A percentile compares a stretch with the other conserved stretches of the same genome.
Conservation (phyloP, 2,113 vertebrate genomes). For the Semnopithecus entellus region DNA sequence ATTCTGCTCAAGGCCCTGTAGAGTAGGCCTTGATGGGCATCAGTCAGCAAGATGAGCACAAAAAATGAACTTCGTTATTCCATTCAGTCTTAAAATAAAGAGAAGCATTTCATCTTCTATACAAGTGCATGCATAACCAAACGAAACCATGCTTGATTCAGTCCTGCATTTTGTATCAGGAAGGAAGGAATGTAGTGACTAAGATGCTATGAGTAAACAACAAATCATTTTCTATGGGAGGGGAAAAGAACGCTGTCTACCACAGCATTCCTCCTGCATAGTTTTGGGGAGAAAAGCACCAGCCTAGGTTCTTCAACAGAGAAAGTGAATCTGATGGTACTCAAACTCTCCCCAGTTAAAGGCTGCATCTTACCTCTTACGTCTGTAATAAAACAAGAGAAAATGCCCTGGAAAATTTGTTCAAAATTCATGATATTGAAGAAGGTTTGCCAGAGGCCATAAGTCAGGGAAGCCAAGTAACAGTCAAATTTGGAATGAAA, state of each 20-base stretch:
- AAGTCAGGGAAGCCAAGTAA: not conserved
- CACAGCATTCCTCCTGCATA: not conserved
- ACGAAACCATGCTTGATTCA: not conserved
- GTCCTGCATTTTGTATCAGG: not conserved
- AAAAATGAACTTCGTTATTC: not conserved
- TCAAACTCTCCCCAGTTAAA: not conserved
- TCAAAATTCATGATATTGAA: conserved; percentile 20
- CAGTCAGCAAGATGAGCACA: not conserved
- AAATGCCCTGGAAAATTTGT: not conserved
- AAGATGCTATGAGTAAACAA: not conserved
- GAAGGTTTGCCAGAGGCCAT: conserved; percentile 45
- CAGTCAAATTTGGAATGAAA: conserved; percentile 53
- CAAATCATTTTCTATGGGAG: not conserved
- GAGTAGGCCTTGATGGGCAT: rapidly evolving
- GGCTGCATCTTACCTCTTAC: not conserved
- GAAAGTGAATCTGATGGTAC: not conserved
- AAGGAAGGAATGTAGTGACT: conserved; percentile 28
- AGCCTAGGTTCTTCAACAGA: not conserved
- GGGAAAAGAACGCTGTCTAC: not conserved
- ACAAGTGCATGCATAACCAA: not conserved
- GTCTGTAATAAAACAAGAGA: conserved; percentile 53
- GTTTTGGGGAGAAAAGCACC: not conserved
- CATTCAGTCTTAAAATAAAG: not conserved
- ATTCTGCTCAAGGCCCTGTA: not conserved
- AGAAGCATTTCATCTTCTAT: not conserved